These are phyloP conservation scores for Drosophila ironensis DNA, from an alignment of 1,140 invertebrate species.

Conservation along the genomic window DNA sequence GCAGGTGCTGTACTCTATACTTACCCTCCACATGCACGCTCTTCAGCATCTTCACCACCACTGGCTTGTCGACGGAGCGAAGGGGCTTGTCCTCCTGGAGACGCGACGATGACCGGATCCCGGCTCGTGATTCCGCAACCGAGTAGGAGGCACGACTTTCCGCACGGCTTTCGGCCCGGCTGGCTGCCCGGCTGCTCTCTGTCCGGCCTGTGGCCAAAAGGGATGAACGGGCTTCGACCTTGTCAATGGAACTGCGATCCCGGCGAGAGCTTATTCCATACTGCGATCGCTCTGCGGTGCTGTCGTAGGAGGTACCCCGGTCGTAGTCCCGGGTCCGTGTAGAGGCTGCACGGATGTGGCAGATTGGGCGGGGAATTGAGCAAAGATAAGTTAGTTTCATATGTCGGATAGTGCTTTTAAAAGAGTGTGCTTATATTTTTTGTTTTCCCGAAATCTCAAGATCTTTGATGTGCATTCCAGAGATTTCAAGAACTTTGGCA, in stretches of 20 bases:
- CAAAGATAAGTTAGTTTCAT: not conserved
- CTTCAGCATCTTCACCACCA: conserved; percentile 88
- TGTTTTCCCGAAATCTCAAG: not conserved
- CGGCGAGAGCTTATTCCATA: conserved; percentile 61
- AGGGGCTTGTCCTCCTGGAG: conserved; percentile 52
- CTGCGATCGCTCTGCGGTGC: conserved; percentile 48
- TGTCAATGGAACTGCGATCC: conserved; percentile 57
- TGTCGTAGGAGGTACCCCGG: conserved; percentile 71
- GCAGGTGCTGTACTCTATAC: conserved; percentile 74
- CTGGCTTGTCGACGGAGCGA: conserved; percentile 82
- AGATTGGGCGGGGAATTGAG: not conserved
- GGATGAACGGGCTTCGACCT: conserved; percentile 53
- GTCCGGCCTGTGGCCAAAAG: conserved; percentile 50
- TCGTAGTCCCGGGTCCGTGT: conserved; percentile 61
- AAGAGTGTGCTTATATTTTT: not conserved
- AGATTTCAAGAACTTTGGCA: not conserved
- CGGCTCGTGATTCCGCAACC: conserved; percentile 51
- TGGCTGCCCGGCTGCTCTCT: conserved; percentile 65
- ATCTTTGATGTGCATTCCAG: not conserved
- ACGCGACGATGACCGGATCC: conserved; percentile 52
- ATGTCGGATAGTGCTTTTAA: not conserved
- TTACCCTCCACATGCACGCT: conserved; percentile 91
- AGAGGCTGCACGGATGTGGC: conserved; percentile 22
- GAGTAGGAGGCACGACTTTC: conserved; percentile 63
- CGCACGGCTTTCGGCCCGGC: conserved; percentile 61